A percentile compares a stretch with the other conserved stretches of the same genome.
phyloP scores from a whole-genome alignment of 2,888 invertebrate species.

The Sisyra nigra region DNA sequence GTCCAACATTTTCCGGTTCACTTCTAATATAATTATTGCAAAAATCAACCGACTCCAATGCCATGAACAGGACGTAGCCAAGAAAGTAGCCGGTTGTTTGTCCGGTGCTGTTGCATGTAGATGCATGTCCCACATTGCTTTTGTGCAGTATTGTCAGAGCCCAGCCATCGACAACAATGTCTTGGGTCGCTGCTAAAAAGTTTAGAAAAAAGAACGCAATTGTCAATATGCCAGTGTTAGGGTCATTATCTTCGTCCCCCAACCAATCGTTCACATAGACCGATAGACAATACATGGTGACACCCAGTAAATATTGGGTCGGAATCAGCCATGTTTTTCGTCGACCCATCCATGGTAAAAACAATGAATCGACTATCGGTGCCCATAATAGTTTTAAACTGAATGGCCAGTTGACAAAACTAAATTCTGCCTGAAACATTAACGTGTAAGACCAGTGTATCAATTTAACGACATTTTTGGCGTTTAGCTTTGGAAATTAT shows the following conservation, averaged over 20 bases:
- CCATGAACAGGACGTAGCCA: slow-evolving; percentile 91
- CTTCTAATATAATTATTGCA: slow-evolving; percentile 83
- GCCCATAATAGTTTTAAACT: slow-evolving; percentile 94
- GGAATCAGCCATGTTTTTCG: slow-evolving; percentile 94
- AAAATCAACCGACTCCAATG: slow-evolving; percentile 89
- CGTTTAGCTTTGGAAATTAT: neutral
- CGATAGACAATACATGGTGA: slow-evolving; percentile 81
- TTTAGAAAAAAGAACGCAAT: slow-evolving; percentile 79
- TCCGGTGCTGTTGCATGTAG: slow-evolving; percentile 96
- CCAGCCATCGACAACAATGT: slow-evolving; percentile 99
- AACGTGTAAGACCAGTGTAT: slow-evolving; percentile 7
- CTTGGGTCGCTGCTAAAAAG: slow-evolving; percentile 96
- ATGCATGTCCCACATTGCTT: slow-evolving; percentile 94
- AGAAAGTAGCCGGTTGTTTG: slow-evolving; percentile 96
- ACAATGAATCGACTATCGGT: slow-evolving; percentile 91
- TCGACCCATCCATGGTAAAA: slow-evolving; percentile 68
- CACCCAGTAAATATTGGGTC: slow-evolving; percentile 77
- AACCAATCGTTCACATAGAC: slow-evolving; percentile 58
- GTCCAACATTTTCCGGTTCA: slow-evolving; percentile 45
- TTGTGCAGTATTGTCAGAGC: slow-evolving; percentile 95
- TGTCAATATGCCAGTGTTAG: slow-evolving; percentile 67
- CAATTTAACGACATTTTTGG: too few species aligned
- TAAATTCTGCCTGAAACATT: slow-evolving; percentile 63
- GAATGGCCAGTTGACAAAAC: slow-evolving; percentile 88
- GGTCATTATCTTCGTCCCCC: slow-evolving; percentile 39